Evolutionary conservation across 2,888 invertebrate species (phyloP), one percentile per base, ranked within the genome.

Genomic region (Chrysodeixis includens): DNA sequence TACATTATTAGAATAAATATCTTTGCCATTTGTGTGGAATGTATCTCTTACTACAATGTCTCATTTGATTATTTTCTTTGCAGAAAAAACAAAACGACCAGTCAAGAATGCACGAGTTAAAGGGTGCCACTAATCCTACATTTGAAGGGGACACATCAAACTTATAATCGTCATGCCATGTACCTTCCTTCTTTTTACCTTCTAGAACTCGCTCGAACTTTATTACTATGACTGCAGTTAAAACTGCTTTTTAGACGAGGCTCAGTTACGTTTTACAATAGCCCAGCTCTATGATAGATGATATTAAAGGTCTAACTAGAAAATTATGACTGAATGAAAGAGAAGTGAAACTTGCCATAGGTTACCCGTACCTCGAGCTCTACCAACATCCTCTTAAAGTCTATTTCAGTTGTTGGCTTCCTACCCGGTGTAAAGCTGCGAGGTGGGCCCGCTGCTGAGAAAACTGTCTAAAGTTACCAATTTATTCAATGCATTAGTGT

Each of bases 101-200:
- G 6, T 85, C 90, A 10, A 87, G 75, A 73, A 83, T 91, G 87
- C 73, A 83, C n/a, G 88, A 90, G 30, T 53, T 91, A 12, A 89
- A 87, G 49, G 93, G 93, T 32, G 79, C 79, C 1, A 64, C 76
- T 9, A 93, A 93, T 79, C 87, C 86, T 22, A 78, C 90, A 1
- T 93, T 90, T 69, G 92, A 91, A 79, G 85, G 73, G 12, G 92
- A 93, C 32, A 63, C 56, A 26, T 80, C 80, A 22, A 73, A 71
- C 52, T 68, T 74, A 73, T 80, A 76, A 54, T 72, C 20, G 7
- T 20, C 46, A 18, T n/a, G 3, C 10, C 10, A 20, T 20, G 20
- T 10, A 9, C 26, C n/a, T n/a, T n/a, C n/a, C n/a, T 18, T 12
- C n/a, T 3, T n/a, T n/a, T 6, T 44, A 44, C 7, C 18, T 12